These are phyloP conservation scores for Catocala fraxini DNA, from an alignment of 2,888 invertebrate genomes.

Conservation along the genomic window DNA sequence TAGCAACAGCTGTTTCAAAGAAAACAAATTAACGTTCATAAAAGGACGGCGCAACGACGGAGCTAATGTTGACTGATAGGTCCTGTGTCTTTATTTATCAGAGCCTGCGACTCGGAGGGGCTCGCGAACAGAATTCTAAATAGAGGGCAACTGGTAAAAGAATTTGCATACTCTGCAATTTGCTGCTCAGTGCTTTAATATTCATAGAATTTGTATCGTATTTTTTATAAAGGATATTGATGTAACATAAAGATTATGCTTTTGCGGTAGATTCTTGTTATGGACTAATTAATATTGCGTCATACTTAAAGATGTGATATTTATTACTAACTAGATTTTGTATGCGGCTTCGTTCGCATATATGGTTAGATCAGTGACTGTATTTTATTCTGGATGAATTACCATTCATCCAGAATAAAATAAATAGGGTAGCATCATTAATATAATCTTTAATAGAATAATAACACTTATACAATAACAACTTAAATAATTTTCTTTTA, in stretches of 20 bases:
- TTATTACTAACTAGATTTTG: too few species aligned
- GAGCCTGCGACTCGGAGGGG: slow-evolving; percentile 17
- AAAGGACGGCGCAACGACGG: slow-evolving; percentile 31
- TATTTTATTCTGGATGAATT: too few species aligned
- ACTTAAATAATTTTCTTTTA: too few species aligned
- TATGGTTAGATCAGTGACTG: too few species aligned
- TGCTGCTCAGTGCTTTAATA: slow-evolving; percentile 37
- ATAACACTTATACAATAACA: too few species aligned
- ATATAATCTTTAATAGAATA: too few species aligned
- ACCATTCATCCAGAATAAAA: too few species aligned
- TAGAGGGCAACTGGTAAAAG: slow-evolving; percentile 25
- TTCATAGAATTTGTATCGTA: slow-evolving; percentile 36
- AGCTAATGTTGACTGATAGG: slow-evolving; percentile 55
- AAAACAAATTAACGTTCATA: slow-evolving; percentile 41
- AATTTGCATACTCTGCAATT: slow-evolving; percentile 46
- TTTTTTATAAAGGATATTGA: slow-evolving; percentile 25
- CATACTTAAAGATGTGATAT: too few species aligned
- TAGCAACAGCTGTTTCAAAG: slow-evolving; percentile 8
- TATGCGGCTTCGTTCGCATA: too few species aligned
- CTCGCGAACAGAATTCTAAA: slow-evolving; percentile 52
- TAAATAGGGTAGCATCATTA: too few species aligned
- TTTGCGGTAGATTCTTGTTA: too few species aligned
- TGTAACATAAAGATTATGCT: background rate
- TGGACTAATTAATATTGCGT: too few species aligned
- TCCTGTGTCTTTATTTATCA: slow-evolving; percentile 55